Evolutionary conservation across 2,888 invertebrate genomes (phyloP), one percentile per base, ranked within the genome.

Genomic region (Microctonus hyperodae): DNA sequence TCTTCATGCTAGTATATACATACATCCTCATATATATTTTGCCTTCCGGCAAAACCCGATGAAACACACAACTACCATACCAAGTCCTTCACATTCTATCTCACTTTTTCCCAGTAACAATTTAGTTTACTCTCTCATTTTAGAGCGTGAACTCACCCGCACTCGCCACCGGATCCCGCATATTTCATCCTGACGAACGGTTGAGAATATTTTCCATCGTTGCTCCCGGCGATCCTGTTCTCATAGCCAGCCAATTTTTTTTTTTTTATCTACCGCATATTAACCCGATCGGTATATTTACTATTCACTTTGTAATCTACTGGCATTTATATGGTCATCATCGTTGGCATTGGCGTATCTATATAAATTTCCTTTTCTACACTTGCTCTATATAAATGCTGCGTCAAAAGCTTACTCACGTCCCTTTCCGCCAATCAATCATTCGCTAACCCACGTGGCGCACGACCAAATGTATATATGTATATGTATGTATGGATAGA

Each of bases 151-250:
- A 44, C 16, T 44, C 16, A 23, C 33, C 53, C 37, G 59, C 33
- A 58, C 35, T 58, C 56, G 57, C 65, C 61, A 62, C 61, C 59
- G 55, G 33, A 61, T 60, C 63, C 65, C 58, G 16, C 44, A 67
- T 79, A 77, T 78, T 76, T 76, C 78, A 76, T 72, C 68, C 78
- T 82, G 80, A 81, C 80, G 79, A 81, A 82, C 82, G 81, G 79
- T 81, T 77, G 75, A 77, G 79, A 79, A 79, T 81, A 80, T 80
- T 82, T 82, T 82, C n/a, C 78, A 80, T 76, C 79, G 75, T 77
- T 76, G 73, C 73, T 71, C 71, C 73, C 69, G 67, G 67, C 57
- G 25, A 59, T 44, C 59, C 59, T 10, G 33, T 11, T 11, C 31
- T 33, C 33, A 20, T 3, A 25, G 65, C 71, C 62, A 70, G 69